These are phyloP conservation scores for Cataglyphis albicans DNA, from an alignment of 2,888 invertebrate genomes.

Conservation along the genomic window DNA sequence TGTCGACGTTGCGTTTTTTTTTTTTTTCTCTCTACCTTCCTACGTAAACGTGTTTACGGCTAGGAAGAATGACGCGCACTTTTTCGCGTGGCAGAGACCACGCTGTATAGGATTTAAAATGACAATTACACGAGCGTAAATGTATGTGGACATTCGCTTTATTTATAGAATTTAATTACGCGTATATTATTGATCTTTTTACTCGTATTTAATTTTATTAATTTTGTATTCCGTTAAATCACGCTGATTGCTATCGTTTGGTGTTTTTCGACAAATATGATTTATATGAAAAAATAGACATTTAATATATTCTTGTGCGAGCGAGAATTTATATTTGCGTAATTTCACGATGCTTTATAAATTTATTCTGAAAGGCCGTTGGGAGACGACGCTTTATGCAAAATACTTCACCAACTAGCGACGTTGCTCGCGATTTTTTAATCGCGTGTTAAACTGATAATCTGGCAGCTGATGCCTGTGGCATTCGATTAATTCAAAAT, in stretches of 20 bases:
- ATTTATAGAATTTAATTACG: background rate
- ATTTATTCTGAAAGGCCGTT: constrained; percentile 68
- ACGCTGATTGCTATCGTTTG: background rate
- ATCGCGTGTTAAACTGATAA: constrained; percentile 64
- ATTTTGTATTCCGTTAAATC: background rate
- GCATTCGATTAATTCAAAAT: constrained; percentile 30
- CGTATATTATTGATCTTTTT: background rate
- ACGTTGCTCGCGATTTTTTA: constrained; percentile 63
- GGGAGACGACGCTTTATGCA: constrained; percentile 59
- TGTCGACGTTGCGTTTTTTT: constrained; percentile 7
- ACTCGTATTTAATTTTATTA: background rate
- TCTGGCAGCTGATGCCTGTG: constrained; percentile 9
- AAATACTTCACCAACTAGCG: constrained; percentile 55
- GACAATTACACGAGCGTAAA: constrained; percentile 2
- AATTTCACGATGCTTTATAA: constrained; percentile 72
- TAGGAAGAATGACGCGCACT: background rate
- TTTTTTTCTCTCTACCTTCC: background rate
- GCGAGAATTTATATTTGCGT: constrained; percentile 64
- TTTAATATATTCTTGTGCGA: constrained; percentile 8
- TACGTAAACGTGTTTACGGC: background rate
- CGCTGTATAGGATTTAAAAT: background rate
- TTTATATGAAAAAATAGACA: background rate
- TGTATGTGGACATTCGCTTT: background rate
- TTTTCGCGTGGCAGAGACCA: background rate
- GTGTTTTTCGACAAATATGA: background rate